Base-by-base conservation (phyloP, 2,797 vertebrate species). In the Squalus acanthias region DNA sequence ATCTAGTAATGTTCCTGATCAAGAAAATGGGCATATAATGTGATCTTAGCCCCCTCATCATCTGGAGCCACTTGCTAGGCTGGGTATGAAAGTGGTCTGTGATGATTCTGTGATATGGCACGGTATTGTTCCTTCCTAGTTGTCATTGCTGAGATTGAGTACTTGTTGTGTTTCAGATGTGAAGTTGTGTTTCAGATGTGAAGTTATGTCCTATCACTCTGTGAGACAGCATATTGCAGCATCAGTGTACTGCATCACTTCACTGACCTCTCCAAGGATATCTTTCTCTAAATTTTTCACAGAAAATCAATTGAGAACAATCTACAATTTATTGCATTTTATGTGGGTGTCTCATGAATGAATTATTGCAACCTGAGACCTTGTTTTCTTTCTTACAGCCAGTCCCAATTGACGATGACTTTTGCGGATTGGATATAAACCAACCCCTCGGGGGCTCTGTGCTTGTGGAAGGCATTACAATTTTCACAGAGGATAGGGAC, bases 361-460 rank as follows among this genome's bases (percentile, higher is more conserved):
- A 93, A 33, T 93, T 39, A 46, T 93, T 46, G 22, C 50, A 46
- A 93, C 2, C 63, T 67, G n/a, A 93, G 63, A 46, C n/a, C 20
- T 17, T 67, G 72, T 94, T 5, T 97, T 53, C 0, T 96, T 96
- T 96, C 70, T 96, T 98, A 79, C 96, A 99, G 99, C 99, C 99
- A 0, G 99, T 99, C 96, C 99, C 99, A 96, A 99, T 99, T 0
- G 99, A 99, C 46, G 99, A 99, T 98, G 99, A 98, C 12, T 99
- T 99, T 98, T 99, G 99, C 0, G 99, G 99, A 96, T 97, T 99
- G 85, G 99, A 99, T 98, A 99, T 99, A 98, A 99, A 99, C 98
- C 99, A 99, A 97, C 98, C 99, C 95, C 98, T 99, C 0, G 99
- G 99, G 26, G 99, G 99, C 96, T 99, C 99, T 0, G 98, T 98